Percentiles rank a stretch among this genome's conserved stretches.
Evolutionary conservation across 2,797 vertebrate genomes (phyloP).

Genomic region (Liparis tanakae): DNA sequence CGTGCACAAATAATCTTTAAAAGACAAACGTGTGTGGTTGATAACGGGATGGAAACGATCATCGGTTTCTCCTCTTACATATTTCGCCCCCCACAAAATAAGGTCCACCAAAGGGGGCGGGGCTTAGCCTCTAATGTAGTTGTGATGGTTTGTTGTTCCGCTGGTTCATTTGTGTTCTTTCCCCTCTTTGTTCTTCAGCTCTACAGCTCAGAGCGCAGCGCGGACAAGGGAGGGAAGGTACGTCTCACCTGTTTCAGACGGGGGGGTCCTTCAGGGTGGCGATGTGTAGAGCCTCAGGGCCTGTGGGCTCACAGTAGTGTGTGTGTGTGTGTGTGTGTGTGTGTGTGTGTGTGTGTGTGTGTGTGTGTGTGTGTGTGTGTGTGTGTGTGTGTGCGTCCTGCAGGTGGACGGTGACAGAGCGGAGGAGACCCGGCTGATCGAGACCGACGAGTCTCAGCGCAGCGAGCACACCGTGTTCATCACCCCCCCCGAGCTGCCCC

Average conservation of each 20-base stretch:
- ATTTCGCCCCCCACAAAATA: background rate
- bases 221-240: constrained; percentile 83
- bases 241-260: constrained; percentile 28
- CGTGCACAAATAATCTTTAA: too few relatives aligned
- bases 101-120: background rate
- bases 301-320: too few relatives aligned
- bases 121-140: background rate
- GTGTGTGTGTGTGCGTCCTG: constrained; percentile 12
- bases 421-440: constrained; percentile 92
- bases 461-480: constrained; percentile 99
- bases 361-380: too few relatives aligned
- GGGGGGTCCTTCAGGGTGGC: constrained; percentile 9
- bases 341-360: too few relatives aligned
- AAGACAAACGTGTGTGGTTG: too few relatives aligned
- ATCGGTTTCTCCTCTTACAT: background rate
- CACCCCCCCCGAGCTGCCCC: constrained; percentile 95
- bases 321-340: too few relatives aligned
- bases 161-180: constrained; percentile 39
- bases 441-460: constrained; percentile 95
- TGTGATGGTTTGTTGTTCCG: constrained; percentile 14
- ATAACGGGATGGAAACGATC: background rate
- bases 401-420: constrained; percentile 91
- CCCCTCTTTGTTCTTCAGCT: constrained; percentile 70
- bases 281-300: background rate
- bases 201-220: constrained; percentile 76